A percentile compares a stretch with the other conserved stretches of the same genome.
phyloP scores from a whole-genome alignment of 2,888 invertebrate genomes.

The Drosophila prostipennis region DNA sequence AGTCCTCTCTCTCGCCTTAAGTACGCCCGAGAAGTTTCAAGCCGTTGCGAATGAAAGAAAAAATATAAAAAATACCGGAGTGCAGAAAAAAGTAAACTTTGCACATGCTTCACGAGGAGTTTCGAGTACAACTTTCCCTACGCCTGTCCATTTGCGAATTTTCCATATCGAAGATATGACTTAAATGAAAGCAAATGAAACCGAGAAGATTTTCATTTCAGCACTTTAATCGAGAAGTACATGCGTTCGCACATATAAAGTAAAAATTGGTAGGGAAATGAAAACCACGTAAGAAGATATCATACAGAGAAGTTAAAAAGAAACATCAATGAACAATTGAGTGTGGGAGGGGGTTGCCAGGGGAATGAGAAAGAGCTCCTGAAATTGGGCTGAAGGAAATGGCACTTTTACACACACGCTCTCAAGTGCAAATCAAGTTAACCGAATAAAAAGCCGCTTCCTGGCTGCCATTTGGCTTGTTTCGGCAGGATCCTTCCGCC shows the following conservation, averaged over 20 bases:
- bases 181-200: constrained; percentile 44
- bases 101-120: constrained; percentile 42
- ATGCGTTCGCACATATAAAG: constrained; percentile 14
- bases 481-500: constrained; percentile 62
- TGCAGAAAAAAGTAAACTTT: constrained; percentile 41
- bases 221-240: constrained; percentile 28
- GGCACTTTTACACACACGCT: constrained; percentile 37
- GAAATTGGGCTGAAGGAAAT: constrained; percentile 41
- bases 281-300: constrained; percentile 44
- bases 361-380: constrained; percentile 26
- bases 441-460: constrained; percentile 47
- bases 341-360: constrained; percentile 13
- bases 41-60: constrained; percentile 51
- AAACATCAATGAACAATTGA: constrained; percentile 37
- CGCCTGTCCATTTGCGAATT: constrained; percentile 56
- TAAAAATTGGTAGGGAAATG: constrained; percentile 29
- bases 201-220: constrained; percentile 37
- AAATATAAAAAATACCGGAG: constrained; percentile 24
- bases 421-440: constrained; percentile 74
- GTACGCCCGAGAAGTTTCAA: constrained; percentile 70
- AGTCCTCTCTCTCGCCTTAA: constrained; percentile 45
- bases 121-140: constrained; percentile 12
- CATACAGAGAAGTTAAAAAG: constrained; percentile 33
- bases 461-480: constrained; percentile 69
- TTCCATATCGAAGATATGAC: constrained; percentile 22